Percentiles rank a stretch among this genome's conserved stretches.
Evolutionary conservation across 2,888 invertebrate species (phyloP).

Genomic region (Hypselothyrea guttata): DNA sequence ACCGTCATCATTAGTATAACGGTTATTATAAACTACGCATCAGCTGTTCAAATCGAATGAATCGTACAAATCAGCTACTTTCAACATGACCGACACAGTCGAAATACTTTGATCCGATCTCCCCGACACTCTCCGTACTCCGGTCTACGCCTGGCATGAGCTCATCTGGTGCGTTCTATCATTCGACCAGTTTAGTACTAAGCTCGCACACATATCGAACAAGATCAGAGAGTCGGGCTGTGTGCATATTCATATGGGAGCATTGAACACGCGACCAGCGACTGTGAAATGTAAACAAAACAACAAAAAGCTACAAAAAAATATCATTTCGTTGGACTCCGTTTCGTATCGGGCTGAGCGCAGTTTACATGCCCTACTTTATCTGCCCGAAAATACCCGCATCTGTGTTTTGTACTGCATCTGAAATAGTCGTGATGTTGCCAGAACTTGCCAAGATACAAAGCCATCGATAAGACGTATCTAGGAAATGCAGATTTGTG

Average conservation of each 20-base stretch:
- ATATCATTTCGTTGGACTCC: constrained; percentile 9
- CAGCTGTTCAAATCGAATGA: neutral
- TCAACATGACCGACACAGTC: constrained; percentile 10
- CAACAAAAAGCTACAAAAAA: neutral
- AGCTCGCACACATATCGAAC: constrained; percentile 11
- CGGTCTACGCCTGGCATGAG: constrained; percentile 4
- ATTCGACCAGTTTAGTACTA: constrained; percentile 27
- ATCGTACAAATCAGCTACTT: constrained; percentile 17
- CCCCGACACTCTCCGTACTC: constrained; percentile 2
- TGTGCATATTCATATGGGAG: constrained; percentile 16
- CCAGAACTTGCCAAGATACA: neutral
- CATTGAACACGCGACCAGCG: constrained; percentile 64
- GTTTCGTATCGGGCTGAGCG: constrained; percentile 39
- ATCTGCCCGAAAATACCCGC: constrained; percentile 18
- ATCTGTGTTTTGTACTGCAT: neutral
- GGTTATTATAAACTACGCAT: constrained; percentile 11
- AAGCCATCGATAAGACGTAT: neutral
- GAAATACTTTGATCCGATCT: neutral
- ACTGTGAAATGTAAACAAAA: constrained; percentile 60
- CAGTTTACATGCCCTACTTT: constrained; percentile 69
- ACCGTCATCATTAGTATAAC: constrained; percentile 6
- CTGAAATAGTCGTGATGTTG: constrained; percentile 1
- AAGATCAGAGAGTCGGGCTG: constrained; percentile 21
- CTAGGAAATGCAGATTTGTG: neutral
- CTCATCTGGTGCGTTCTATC: constrained; percentile 34